phyloP scores from a whole-genome alignment of 2,797 vertebrate species.

The Periophthalmus magnuspinnatus region DNA sequence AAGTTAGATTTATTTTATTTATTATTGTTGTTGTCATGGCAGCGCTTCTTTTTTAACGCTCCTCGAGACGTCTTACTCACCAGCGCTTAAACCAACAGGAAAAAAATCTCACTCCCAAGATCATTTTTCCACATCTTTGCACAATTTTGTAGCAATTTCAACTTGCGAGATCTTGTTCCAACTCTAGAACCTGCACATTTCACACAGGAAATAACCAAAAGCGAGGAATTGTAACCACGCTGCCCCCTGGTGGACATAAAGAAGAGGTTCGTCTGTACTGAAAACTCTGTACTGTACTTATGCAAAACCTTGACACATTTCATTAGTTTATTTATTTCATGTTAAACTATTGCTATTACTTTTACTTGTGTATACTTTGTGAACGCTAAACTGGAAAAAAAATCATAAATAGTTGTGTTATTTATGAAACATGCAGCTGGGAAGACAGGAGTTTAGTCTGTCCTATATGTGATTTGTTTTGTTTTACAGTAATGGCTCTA shows the following conservation, averaged over 20 bases:
- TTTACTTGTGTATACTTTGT: not conserved
- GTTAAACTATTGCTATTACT: not conserved
- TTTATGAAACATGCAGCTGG: not conserved
- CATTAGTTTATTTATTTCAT: not conserved
- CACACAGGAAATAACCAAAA: not conserved
- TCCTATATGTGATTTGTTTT: no score
- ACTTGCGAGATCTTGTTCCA: no score
- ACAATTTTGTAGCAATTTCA: no score
- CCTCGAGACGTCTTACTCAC: no score
- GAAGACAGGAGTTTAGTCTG: no score
- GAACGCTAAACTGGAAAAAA: not conserved
- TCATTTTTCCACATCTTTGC: no score
- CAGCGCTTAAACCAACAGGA: no score
- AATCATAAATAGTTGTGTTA: not conserved
- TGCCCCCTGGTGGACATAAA: slow-evolving; percentile 52
- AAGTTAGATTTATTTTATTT: no score
- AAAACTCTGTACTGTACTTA: not conserved
- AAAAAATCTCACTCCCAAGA: no score
- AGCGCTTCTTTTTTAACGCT: no score
- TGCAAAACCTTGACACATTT: not conserved
- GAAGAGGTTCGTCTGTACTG: slow-evolving; percentile 4
- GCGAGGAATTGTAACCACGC: slow-evolving; percentile 9
- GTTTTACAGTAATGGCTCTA: not conserved
- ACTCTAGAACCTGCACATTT: slow-evolving; percentile 3
- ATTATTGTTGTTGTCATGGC: no score